Base-by-base conservation (phyloP, 2,797 vertebrate species). In the Glossophaga mutica region DNA sequence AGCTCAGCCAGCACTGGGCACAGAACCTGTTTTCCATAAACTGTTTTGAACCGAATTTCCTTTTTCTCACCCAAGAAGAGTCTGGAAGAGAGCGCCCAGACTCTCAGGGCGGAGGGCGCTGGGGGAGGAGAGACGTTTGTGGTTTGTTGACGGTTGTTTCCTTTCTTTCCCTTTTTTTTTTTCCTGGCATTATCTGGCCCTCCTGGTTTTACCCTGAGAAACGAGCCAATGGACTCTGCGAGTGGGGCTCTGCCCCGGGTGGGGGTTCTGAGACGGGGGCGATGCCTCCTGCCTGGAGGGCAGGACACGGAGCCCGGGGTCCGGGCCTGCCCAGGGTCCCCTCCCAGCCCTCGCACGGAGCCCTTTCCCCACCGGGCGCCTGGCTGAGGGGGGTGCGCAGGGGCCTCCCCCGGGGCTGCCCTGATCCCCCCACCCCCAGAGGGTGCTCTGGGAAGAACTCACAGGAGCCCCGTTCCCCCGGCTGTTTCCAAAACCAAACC, bases 11-110 rank as follows among this genome's bases (percentile, higher is more conserved):
- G 44, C 1, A 0, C 62, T 26, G 50, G 57, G 71, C 88, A 65
- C 46, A 21, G 82, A 55, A 48, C 48, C 91, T 95, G 57, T 90
- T 92, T 90, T 46, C 62, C 89, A 50, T 87, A 68, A 87, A 94
- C 91, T 74, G 83, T 71, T 95, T 94, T 73, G 52, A 93, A 88
- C 59, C 0, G 44, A 82, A 91, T 77, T 78, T 88, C 78, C 24
- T 62, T 57, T 91, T 82, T 96, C 82, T 91, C 74, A 82, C 89
- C 95, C 90, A 94, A 95, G 48, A 52, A 82, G 48, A 29, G 18
- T 52, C 26, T 68, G 34, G 34, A 52, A 81, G 59, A 70, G 48
- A 62, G 34, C 5, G 32, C 87, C 24, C 83, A 59, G 87, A 24
- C 32, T 29, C 62, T 22, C 0, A 0, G 22, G 39, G 48, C 2